Conservation (phyloP, 2,797 vertebrate species). For the Propithecus perrieri region DNA sequence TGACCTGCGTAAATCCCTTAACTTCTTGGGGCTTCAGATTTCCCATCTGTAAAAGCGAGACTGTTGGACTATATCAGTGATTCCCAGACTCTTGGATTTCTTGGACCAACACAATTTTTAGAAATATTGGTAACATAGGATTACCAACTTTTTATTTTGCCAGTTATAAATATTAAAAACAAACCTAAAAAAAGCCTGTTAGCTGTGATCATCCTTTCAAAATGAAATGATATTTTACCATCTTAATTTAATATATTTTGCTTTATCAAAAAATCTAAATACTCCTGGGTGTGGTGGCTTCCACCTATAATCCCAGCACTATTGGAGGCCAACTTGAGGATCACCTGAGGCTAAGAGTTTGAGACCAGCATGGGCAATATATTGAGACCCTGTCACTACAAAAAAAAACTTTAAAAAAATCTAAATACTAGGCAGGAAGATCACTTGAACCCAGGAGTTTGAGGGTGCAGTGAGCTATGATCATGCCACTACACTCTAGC, state of each 20-base stretch:
- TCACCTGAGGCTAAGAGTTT: not conserved
- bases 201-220: not conserved
- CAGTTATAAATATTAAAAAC: not conserved
- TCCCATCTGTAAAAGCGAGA: not conserved
- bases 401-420: not conserved
- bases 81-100: not conserved
- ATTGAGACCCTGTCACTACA: not conserved
- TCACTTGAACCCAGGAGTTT: not conserved
- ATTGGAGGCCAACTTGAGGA: not conserved
- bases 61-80: not conserved
- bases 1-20: not conserved
- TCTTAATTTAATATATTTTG: constrained; percentile 15
- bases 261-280: not conserved
- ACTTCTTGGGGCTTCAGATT: not conserved
- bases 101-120: not conserved
- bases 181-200: not conserved
- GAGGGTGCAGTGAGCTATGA: not conserved
- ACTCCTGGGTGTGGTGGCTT: not conserved
- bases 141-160: constrained; percentile 28
- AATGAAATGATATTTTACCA: not conserved
- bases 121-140: not conserved
- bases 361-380: not conserved
- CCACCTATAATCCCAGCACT: not conserved
- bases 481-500: not conserved
- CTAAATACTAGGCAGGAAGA: not conserved